Evolutionary conservation across 2,797 vertebrate genomes (phyloP).

Genomic region (Helostoma temminkii): DNA sequence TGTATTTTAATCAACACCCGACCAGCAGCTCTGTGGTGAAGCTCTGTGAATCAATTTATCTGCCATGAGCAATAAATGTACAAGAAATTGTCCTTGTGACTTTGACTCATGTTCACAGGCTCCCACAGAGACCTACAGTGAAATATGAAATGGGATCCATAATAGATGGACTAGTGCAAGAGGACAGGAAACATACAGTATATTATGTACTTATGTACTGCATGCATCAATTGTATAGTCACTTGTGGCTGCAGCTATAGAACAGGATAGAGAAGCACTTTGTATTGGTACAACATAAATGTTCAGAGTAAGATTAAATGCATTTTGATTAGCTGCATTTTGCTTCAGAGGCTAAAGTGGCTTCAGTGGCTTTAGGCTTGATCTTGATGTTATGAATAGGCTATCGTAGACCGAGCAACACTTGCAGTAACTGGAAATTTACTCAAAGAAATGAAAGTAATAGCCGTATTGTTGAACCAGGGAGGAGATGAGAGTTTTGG

Average conservation of each 20-base stretch:
- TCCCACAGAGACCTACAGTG: conserved; percentile 8
- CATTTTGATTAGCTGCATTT: conserved; percentile 3
- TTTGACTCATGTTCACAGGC: conserved; percentile 27
- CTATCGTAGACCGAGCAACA: background rate
- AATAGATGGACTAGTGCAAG: conserved; percentile 5
- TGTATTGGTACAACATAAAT: background rate
- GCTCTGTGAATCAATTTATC: conserved; percentile 26
- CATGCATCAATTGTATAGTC: background rate
- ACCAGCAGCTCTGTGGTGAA: conserved; percentile 13
- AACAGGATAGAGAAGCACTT: background rate
- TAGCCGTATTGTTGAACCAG: conserved; percentile 10
- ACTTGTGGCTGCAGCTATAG: background rate
- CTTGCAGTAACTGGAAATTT: conserved; percentile 24
- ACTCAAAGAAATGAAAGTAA: conserved; percentile 7
- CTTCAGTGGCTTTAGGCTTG: background rate
- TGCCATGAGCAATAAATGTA: conserved; percentile 30
- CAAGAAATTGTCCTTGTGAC: conserved; percentile 34
- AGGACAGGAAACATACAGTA: background rate
- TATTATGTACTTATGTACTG: background rate
- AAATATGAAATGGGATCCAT: background rate
- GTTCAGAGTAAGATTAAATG: background rate
- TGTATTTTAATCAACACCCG: conserved; percentile 24
- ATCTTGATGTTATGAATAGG: conserved; percentile 4
- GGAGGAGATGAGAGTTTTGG: conserved; percentile 16
- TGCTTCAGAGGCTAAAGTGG: background rate